Evolutionary conservation across 1,140 invertebrate genomes (phyloP).

Genomic region (Drosophila ercepeae): DNA sequence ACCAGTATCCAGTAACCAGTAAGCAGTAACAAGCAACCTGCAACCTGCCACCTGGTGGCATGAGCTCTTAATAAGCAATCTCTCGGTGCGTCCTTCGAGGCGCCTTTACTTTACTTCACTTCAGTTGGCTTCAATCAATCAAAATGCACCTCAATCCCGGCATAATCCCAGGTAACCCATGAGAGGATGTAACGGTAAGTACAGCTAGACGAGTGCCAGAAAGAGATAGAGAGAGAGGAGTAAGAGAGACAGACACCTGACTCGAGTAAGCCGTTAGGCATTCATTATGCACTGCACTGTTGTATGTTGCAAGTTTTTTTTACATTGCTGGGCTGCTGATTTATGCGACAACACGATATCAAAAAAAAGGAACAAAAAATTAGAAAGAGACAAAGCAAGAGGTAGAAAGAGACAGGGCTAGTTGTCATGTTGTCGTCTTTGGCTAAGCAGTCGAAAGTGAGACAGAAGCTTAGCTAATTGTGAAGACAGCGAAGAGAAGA

Average conservation of each 20-base stretch:
- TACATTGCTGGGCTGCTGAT: conserved; percentile 37
- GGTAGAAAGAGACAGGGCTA: neutral
- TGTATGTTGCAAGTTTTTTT: conserved; percentile 22
- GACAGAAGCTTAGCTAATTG: conserved; percentile 49
- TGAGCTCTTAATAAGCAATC: conserved; percentile 37
- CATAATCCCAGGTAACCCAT: conserved; percentile 22
- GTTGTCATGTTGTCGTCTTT: conserved; percentile 46
- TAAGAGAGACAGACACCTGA: neutral
- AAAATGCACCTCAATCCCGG: conserved; percentile 50
- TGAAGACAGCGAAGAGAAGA: conserved; percentile 27
- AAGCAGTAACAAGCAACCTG: neutral
- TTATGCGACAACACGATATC: conserved; percentile 64
- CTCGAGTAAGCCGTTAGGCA: conserved; percentile 12
- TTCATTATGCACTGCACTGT: conserved; percentile 43
- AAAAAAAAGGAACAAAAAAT: conserved; percentile 14
- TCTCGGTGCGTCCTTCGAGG: neutral
- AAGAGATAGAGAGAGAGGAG: neutral
- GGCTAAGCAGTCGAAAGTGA: conserved; percentile 17
- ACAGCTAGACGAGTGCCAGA: too few relatives aligned
- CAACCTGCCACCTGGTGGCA: conserved; percentile 1
- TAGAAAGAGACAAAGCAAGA: neutral
- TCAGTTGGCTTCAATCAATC: conserved; percentile 52
- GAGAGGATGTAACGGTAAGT: neutral
- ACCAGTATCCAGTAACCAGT: neutral
- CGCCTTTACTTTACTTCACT: conserved; percentile 6